Conservation (phyloP, 2,888 invertebrate species). For the Microctonus brassicae region DNA sequence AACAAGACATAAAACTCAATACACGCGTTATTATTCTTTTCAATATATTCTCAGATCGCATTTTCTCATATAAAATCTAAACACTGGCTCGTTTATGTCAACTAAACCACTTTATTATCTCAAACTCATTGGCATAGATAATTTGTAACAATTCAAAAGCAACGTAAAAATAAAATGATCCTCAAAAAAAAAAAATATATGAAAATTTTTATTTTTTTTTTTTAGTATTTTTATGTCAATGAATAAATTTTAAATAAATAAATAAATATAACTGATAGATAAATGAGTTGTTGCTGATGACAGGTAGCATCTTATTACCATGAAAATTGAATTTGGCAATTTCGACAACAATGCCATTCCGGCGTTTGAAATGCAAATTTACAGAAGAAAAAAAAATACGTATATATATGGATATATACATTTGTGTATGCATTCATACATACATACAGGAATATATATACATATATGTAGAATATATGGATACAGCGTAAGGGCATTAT, state of each 20-base stretch:
- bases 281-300: neutral
- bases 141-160: neutral
- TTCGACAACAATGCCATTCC: constrained; percentile 60
- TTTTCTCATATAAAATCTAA: constrained; percentile 49
- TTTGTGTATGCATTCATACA: too few species aligned
- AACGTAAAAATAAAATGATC: constrained; percentile 5
- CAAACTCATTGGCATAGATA: neutral
- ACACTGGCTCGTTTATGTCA: neutral
- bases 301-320: constrained; percentile 51
- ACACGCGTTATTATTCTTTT: too few species aligned
- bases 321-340: constrained; percentile 60
- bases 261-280: neutral
- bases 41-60: constrained; percentile 42
- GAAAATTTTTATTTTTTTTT: neutral
- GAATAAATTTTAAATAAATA: neutral
- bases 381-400: too few species aligned
- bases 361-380: constrained; percentile 65
- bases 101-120: neutral
- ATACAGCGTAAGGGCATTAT: constrained; percentile 68
- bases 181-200: neutral
- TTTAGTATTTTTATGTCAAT: too few species aligned
- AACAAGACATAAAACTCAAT: neutral
- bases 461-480: constrained; percentile 41
- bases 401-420: too few species aligned
- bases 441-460: too few species aligned